Percentiles rank a stretch among this genome's conserved stretches.
Evolutionary conservation across 2,888 invertebrate species (phyloP).

Genomic region (Flexamia atlantica): DNA sequence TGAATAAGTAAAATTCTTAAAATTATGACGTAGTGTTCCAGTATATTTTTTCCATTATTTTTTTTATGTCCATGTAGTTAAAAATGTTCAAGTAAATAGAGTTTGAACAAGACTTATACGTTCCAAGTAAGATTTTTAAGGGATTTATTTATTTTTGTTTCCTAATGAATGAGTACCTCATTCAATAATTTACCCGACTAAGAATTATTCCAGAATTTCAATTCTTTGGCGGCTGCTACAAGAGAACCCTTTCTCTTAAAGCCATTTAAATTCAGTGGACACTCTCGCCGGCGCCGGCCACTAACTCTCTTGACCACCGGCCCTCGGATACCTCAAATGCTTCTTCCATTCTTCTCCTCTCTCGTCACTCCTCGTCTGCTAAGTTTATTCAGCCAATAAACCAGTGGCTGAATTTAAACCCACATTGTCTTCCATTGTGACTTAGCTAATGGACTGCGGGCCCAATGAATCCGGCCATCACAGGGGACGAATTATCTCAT

Average conservation of each 20-base stretch:
- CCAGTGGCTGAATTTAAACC: slow-evolving; percentile 45
- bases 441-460: slow-evolving; percentile 4
- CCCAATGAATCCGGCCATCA: slow-evolving; percentile 32
- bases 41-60: too few species aligned
- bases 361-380: slow-evolving; percentile 12
- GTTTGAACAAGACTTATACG: too few species aligned
- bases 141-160: too few species aligned
- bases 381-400: slow-evolving; percentile 35
- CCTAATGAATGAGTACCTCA: too few species aligned
- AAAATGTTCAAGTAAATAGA: too few species aligned
- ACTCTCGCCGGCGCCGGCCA: not conserved
- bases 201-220: too few species aligned
- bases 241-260: not conserved
- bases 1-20: too few species aligned
- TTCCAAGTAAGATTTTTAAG: too few species aligned
- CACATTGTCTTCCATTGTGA: slow-evolving; percentile 33
- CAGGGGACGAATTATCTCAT: slow-evolving; percentile 42
- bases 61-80: too few species aligned
- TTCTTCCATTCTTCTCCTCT: slow-evolving; percentile 13
- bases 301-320: not conserved
- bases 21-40: too few species aligned
- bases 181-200: too few species aligned
- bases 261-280: slow-evolving; percentile 5
- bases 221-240: too few species aligned
- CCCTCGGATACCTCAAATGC: slow-evolving; percentile 14